Evolutionary conservation across 2,888 invertebrate genomes (phyloP).

Genomic region (Alitta virens): DNA sequence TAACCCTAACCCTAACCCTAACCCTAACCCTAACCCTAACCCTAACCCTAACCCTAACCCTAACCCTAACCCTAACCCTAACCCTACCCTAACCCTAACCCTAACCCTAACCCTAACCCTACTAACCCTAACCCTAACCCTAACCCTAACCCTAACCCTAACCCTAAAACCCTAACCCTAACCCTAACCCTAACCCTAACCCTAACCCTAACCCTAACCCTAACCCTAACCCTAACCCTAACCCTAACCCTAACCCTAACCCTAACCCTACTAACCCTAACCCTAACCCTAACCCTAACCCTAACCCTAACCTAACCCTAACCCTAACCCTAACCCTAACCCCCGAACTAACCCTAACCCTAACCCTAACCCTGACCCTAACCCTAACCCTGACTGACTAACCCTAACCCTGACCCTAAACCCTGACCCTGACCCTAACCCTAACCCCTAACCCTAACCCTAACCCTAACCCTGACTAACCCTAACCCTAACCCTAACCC

Average conservation of each 20-base stretch:
- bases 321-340: conserved; percentile 27
- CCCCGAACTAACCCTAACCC: conserved; percentile 23
- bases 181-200: conserved; percentile 25
- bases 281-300: too few species aligned
- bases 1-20: conserved; percentile 23
- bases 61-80: conserved; percentile 31
- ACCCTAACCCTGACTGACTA: too few species aligned
- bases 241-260: conserved; percentile 32
- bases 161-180: conserved; percentile 30
- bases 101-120: too few species aligned
- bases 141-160: conserved; percentile 31
- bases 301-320: too few species aligned
- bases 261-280: too few species aligned
- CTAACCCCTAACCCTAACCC: too few species aligned
- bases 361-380: too few species aligned
- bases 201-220: conserved; percentile 26
- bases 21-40: conserved; percentile 21
- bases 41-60: conserved; percentile 27
- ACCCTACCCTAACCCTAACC: too few species aligned
- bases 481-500: conserved; percentile 25
- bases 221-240: conserved; percentile 24
- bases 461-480: conserved; percentile 22
- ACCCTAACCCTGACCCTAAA: too few species aligned
- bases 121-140: too few species aligned
- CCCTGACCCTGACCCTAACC: too few species aligned